A percentile compares a stretch with the other conserved stretches of the same genome.
These are phyloP conservation scores for Coracias cyanogaster DNA, from an alignment of 2,797 vertebrate species.

Conservation along the genomic window DNA sequence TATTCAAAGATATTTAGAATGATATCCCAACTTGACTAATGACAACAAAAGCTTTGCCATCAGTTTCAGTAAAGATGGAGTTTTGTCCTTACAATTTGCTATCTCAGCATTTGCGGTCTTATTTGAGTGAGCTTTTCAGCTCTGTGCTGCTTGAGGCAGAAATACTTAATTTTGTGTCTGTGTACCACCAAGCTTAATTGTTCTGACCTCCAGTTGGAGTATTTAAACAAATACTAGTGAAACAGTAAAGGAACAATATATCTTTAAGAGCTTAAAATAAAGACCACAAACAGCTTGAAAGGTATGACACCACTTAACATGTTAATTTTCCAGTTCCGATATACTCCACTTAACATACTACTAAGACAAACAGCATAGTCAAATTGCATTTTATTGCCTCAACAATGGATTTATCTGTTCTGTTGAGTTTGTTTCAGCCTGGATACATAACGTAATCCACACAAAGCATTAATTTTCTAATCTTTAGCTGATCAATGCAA, in stretches of 20 bases:
- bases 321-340: neutral
- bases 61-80: neutral
- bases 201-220: neutral
- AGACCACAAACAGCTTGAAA: neutral
- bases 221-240: neutral
- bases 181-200: neutral
- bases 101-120: neutral
- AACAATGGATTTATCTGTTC: neutral
- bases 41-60: neutral
- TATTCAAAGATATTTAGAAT: neutral
- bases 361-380: neutral
- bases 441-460: neutral
- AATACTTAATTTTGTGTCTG: neutral
- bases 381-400: neutral
- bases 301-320: neutral
- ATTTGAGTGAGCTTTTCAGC: neutral
- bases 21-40: neutral
- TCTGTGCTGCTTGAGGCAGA: neutral
- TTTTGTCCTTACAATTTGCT: neutral
- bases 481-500: neutral
- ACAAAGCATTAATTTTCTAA: neutral
- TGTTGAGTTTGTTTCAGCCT: neutral
- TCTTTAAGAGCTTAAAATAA: neutral
- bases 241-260: neutral
- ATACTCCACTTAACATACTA: neutral